Evolutionary conservation across 2,888 invertebrate species (phyloP).

Genomic region (Andricus quercusramuli): DNA sequence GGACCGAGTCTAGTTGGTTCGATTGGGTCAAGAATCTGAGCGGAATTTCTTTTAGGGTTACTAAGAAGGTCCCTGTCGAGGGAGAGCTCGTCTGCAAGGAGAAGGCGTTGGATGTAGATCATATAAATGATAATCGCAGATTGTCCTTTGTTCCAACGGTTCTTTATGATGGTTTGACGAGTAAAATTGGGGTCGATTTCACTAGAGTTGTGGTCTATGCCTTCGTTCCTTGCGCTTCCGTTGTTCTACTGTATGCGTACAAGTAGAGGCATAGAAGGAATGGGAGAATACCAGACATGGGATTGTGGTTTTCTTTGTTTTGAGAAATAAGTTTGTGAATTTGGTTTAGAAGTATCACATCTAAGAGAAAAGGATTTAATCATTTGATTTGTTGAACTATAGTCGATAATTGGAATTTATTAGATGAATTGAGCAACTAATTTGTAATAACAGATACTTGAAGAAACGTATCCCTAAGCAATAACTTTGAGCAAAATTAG

Average conservation of each 20-base stretch:
- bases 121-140: slow-evolving; percentile 60
- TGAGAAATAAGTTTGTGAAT: not conserved
- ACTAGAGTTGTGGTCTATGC: slow-evolving; percentile 68
- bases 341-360: not conserved
- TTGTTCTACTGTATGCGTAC: slow-evolving; percentile 69
- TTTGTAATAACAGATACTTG: too few relatives aligned
- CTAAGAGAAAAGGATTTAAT: too few relatives aligned
- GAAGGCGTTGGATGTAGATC: slow-evolving; percentile 41
- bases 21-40: slow-evolving; percentile 36
- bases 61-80: not conserved
- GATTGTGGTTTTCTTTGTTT: not conserved
- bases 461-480: too few relatives aligned
- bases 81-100: slow-evolving; percentile 44
- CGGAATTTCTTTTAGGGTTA: slow-evolving; percentile 45
- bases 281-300: slow-evolving; percentile 6
- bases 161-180: slow-evolving; percentile 66
- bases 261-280: slow-evolving; percentile 55
- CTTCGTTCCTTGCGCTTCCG: slow-evolving; percentile 71
- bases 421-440: too few relatives aligned
- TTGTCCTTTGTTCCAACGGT: slow-evolving; percentile 67
- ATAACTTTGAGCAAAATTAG: too few relatives aligned
- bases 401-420: too few relatives aligned
- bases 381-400: too few relatives aligned
- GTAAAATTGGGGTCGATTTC: slow-evolving; percentile 65
- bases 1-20: slow-evolving; percentile 11